Evolutionary conservation across 2,113 vertebrate genomes (phyloP), one percentile per base, ranked within the genome.

Genomic region (Agelaius tricolor): DNA sequence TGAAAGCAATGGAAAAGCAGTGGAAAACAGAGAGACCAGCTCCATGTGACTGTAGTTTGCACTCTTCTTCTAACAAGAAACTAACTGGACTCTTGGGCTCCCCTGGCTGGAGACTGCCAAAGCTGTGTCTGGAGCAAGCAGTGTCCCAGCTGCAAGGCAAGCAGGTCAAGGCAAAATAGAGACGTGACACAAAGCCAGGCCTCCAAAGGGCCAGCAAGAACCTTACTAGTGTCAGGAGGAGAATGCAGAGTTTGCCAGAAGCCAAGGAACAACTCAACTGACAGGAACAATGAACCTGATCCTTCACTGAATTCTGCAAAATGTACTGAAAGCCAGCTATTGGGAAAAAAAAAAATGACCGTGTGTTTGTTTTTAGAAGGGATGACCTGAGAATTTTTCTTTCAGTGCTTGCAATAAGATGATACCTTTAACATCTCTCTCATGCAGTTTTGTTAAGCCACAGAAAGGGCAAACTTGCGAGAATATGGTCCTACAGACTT

Each of bases 51-150:
- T 59, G 73, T 11, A 44, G 63, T 5, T 57, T 11, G 24, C 24
- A 10, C 30, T 54, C 18, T 22, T 80, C 68, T 65, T 37, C n/a
- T 46, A 82, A 61, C 22, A 68, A 44, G 62, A 79, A 68, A 76
- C 21, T 55, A 39, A 23, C 1, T 17, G 44, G 49, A 71, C 35
- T 63, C 44, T 18, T 0, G 0, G 39, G 10, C 27, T 93, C 14
- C 24, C 24, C 44, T 20, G 52, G 44, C 33, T 82, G 69, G 31
- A 87, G 33, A 44, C 3, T 14, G 22, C 27, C 66, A 51, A 49
- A 17, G 46, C 63, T 69, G 46, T 3, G 23, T 28, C 28, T 46
- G 46, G 37, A 77, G 51, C 73, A 62, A 67, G 49, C 33, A 72
- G 66, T 0, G 0, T 58, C 63, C 76, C 58, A 33, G 39, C 66